phyloP scores from a whole-genome alignment of 2,797 vertebrate genomes.

The Manis pentadactyla region DNA sequence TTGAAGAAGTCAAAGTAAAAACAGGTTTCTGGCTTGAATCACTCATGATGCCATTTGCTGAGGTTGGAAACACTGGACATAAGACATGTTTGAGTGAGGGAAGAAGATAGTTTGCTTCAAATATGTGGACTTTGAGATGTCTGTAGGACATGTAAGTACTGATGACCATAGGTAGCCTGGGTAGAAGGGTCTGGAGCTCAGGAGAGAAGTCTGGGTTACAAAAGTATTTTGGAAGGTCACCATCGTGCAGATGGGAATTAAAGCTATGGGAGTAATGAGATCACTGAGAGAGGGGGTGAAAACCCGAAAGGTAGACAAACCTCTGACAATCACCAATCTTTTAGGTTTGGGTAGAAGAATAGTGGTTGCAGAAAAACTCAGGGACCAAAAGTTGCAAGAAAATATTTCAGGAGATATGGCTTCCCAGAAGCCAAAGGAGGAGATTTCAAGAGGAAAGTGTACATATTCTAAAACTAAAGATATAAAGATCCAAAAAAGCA shows the following conservation, averaged over 20 bases:
- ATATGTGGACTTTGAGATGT: background rate
- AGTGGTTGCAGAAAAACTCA: background rate
- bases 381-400: background rate
- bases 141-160: background rate
- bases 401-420: background rate
- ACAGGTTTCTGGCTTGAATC: background rate
- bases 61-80: background rate
- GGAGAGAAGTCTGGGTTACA: background rate
- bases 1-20: constrained; percentile 12
- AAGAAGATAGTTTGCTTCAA: background rate
- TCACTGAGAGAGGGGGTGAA: background rate
- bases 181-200: background rate
- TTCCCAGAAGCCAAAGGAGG: background rate
- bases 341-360: background rate
- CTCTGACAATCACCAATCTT: background rate
- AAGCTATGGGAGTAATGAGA: background rate
- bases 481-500: constrained; percentile 7
- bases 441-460: background rate
- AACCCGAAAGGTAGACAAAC: background rate
- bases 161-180: background rate
- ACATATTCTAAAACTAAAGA: background rate
- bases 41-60: background rate
- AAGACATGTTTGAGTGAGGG: background rate
- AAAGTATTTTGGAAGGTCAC: background rate
- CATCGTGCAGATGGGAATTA: background rate